phyloP scores from a whole-genome alignment of 2,797 vertebrate species.

The Mus spretus region DNA sequence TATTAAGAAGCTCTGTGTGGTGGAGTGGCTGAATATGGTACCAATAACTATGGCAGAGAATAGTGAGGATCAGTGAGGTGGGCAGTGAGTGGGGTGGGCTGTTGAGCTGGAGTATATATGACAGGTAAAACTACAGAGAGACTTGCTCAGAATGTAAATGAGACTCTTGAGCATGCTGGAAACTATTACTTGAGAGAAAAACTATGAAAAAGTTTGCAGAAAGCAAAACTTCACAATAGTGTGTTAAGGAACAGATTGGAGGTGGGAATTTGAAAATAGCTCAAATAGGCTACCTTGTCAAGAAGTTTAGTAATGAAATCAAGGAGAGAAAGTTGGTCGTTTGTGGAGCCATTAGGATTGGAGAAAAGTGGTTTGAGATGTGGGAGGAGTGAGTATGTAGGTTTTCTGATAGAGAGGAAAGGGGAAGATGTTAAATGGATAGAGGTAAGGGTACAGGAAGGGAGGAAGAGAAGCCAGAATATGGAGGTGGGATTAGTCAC shows the following conservation, averaged over 20 bases:
- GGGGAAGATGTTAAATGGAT: background rate
- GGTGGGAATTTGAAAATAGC: slow-evolving; percentile 9
- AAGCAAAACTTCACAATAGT: background rate
- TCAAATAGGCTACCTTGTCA: background rate
- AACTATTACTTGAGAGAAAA: slow-evolving; percentile 36
- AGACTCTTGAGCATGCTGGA: slow-evolving; percentile 11
- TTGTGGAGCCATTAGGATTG: slow-evolving; percentile 13
- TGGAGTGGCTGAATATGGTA: background rate
- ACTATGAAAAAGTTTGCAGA: slow-evolving; percentile 48
- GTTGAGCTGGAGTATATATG: background rate
- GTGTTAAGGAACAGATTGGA: background rate
- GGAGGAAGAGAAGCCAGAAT: slow-evolving; percentile 27
- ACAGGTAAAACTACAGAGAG: background rate
- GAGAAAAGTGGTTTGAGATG: background rate
- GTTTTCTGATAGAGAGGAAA: slow-evolving; percentile 25
- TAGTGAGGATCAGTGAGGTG: background rate
- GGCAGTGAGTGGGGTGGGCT: background rate
- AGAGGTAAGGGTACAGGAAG: background rate
- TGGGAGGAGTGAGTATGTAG: slow-evolving; percentile 16
- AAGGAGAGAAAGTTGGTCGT: background rate
- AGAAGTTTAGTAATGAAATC: slow-evolving; percentile 46
- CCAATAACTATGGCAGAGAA: background rate
- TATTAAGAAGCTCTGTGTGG: background rate
- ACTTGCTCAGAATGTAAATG: background rate
- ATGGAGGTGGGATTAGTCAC: slow-evolving; percentile 13